These are phyloP conservation scores for Lanistes nyassanus DNA, from an alignment of 1,140 invertebrate genomes.

Conservation along the genomic window DNA sequence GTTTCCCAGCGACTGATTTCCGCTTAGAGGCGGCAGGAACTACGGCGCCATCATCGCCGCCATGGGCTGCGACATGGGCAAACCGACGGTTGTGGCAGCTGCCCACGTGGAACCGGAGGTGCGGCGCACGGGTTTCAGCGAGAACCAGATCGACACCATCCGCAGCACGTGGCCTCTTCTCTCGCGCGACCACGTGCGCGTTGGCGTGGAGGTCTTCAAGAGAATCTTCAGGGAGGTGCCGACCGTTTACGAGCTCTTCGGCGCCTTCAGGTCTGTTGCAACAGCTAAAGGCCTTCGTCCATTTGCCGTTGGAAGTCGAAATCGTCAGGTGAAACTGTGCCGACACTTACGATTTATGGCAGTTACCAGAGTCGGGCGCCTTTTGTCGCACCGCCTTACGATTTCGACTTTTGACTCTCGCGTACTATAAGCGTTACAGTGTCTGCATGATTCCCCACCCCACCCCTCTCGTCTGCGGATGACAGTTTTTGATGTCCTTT, in stretches of 20 bases:
- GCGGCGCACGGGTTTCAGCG: conserved; percentile 38
- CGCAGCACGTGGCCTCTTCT: conserved; percentile 52
- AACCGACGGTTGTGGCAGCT: conserved; percentile 31
- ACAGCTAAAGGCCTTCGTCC: too few species aligned
- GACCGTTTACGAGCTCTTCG: conserved; percentile 37
- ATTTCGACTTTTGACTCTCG: too few species aligned
- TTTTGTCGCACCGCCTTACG: too few species aligned
- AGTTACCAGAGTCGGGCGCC: too few species aligned
- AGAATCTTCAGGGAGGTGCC: conserved; percentile 47
- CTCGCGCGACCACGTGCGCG: conserved; percentile 34
- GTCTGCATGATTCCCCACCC: too few species aligned
- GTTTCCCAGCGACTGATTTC: too few species aligned
- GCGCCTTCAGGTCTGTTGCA: conserved; percentile 35
- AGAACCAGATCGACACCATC: conserved; percentile 50
- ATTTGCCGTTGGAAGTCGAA: too few species aligned
- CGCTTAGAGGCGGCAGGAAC: background rate
- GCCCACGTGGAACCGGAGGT: conserved; percentile 28
- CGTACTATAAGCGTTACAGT: too few species aligned
- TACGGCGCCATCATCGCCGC: background rate
- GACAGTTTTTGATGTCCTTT: too few species aligned
- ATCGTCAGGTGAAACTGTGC: too few species aligned
- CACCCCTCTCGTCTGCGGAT: too few species aligned
- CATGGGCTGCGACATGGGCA: conserved; percentile 51
- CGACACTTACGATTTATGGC: too few species aligned
- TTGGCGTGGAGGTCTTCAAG: conserved; percentile 43